Percentiles rank a stretch among this genome's conserved stretches.
Evolutionary conservation across 2,888 invertebrate species (phyloP).

Genomic region (Thera britannica): DNA sequence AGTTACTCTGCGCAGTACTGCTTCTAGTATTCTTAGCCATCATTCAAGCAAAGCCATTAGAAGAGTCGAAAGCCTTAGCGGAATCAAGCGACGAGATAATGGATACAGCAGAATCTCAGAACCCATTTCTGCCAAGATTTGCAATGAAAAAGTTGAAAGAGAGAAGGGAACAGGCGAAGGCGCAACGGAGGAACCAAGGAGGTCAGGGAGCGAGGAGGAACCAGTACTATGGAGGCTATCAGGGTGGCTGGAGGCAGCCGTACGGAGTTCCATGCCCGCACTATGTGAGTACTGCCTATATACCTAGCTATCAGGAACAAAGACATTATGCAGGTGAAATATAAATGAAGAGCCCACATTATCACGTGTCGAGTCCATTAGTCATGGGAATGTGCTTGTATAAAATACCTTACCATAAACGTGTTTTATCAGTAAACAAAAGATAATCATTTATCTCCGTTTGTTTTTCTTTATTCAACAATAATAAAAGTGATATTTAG

Average conservation of each 20-base stretch:
- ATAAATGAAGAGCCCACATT: too few species aligned
- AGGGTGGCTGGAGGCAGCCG: conserved; percentile 31
- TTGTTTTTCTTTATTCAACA: not conserved
- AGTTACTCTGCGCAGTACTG: conserved; percentile 49
- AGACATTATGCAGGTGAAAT: too few species aligned
- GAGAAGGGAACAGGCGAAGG: conserved; percentile 60
- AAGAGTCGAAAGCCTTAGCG: conserved; percentile 44
- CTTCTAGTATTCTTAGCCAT: conserved; percentile 48
- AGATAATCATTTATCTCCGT: too few species aligned
- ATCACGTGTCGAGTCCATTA: too few species aligned
- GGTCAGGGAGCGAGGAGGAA: conserved; percentile 49
- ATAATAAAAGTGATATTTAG: not conserved
- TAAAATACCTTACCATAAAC: too few species aligned
- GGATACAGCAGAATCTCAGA: conserved; percentile 72
- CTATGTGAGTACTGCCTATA: conserved; percentile 50
- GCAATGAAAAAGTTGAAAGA: conserved; percentile 74
- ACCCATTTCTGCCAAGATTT: conserved; percentile 74
- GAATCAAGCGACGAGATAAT: conserved; percentile 60
- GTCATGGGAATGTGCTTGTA: too few species aligned
- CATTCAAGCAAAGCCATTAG: conserved; percentile 55
- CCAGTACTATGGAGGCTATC: conserved; percentile 38
- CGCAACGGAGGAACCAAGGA: conserved; percentile 60
- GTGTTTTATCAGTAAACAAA: too few species aligned
- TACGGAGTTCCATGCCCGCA: conserved; percentile 41
- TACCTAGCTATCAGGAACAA: not conserved